A percentile compares a stretch with the other conserved stretches of the same genome.
phyloP scores from a whole-genome alignment of 2,888 invertebrate species.

The Tenodera sinensis region DNA sequence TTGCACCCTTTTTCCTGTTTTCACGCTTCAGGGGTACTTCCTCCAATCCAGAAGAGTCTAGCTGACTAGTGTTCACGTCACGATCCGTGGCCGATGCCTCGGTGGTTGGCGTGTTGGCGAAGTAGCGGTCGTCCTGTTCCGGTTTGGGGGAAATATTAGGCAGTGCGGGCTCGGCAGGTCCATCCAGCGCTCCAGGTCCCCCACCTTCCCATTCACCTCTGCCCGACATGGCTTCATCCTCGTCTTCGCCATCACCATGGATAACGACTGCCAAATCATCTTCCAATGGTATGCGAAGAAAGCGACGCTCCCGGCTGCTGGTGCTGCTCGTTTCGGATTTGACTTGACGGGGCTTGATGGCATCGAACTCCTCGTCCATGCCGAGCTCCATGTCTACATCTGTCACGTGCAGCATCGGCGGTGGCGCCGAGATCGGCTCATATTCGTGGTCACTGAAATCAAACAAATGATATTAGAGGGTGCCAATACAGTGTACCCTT shows the following conservation, averaged over 20 bases:
- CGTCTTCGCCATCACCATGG: conserved; percentile 43
- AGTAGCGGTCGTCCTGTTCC: conserved; percentile 39
- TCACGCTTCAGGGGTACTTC: conserved; percentile 56
- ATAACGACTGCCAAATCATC: conserved; percentile 42
- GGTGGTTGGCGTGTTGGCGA: conserved; percentile 46
- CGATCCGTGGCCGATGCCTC: conserved; percentile 60
- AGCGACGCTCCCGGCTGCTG: conserved; percentile 32
- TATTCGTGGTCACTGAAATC: conserved; percentile 83
- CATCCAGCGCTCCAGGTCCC: conserved; percentile 40
- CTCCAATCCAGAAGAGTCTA: conserved; percentile 54
- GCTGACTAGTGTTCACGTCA: conserved; percentile 58
- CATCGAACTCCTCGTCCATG: conserved; percentile 34
- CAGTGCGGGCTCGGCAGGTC: conserved; percentile 30
- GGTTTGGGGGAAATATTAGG: conserved; percentile 57
- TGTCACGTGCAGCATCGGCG: conserved; percentile 31
- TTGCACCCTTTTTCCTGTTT: conserved; percentile 45
- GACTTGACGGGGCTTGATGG: conserved; percentile 21
- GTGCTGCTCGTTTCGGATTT: conserved; percentile 28
- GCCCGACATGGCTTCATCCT: conserved; percentile 45
- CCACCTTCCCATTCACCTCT: conserved; percentile 45
- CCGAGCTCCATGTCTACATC: conserved; percentile 36
- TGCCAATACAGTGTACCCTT: no score
- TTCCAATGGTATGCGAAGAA: conserved; percentile 38
- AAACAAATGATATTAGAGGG: neutral
- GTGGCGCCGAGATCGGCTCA: conserved; percentile 79